Evolutionary conservation across 1,140 invertebrate genomes (phyloP).

Genomic region (Papilio aristodemus): DNA sequence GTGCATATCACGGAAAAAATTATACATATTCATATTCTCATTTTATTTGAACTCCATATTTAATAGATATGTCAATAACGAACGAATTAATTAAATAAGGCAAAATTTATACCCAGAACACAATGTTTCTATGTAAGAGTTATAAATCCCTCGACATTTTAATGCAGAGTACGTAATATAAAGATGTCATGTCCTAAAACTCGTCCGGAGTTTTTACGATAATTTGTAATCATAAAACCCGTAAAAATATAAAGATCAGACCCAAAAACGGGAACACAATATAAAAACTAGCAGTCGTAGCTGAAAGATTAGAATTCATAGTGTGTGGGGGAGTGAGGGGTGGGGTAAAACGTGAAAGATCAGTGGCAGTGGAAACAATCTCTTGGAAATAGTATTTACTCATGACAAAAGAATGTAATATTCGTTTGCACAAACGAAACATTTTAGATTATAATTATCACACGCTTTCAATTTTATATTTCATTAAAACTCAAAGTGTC

Average conservation of each 20-base stretch:
- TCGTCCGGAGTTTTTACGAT: conserved; percentile 25
- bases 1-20: no score
- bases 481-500: neutral
- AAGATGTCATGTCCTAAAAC: conserved; percentile 1
- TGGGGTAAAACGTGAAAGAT: no score
- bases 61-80: no score
- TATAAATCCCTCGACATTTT: neutral
- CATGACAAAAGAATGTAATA: no score
- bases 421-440: no score
- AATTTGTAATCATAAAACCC: conserved; percentile 28
- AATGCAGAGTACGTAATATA: conserved; percentile 9
- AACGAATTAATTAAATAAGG: no score
- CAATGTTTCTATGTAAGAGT: neutral
- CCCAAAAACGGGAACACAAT: conserved; percentile 11
- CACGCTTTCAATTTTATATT: neutral
- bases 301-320: conserved; percentile 7
- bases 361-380: no score
- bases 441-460: no score
- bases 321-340: neutral
- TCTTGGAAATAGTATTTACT: no score
- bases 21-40: no score
- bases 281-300: neutral
- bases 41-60: no score
- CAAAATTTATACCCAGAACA: neutral
- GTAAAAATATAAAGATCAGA: conserved; percentile 13